Conservation (phyloP, 1,140 invertebrate species). For the Drosophila sulfurigaster region DNA sequence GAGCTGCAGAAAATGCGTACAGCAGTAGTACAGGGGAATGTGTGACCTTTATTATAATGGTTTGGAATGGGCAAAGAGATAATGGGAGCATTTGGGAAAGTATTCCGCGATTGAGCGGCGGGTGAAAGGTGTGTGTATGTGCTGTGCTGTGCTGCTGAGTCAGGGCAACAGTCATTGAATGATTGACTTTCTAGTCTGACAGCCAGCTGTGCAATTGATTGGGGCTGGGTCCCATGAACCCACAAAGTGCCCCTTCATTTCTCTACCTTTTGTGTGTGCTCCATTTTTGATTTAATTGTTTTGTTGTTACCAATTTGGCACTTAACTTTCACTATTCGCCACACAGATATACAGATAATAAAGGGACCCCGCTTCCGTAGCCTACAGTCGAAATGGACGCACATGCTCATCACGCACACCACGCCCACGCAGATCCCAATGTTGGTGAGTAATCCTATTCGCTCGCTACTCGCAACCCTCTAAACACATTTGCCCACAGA, state of each 20-base stretch:
- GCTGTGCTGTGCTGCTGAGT: not conserved
- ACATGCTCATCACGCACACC: constrained; percentile 51
- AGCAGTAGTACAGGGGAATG: constrained; percentile 20
- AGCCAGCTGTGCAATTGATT: constrained; percentile 30
- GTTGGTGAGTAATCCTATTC: constrained; percentile 61
- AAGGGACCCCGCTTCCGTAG: not conserved
- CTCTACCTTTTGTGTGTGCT: not conserved
- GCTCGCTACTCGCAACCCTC: too few relatives aligned
- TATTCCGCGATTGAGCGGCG: constrained; percentile 8
- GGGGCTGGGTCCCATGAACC: constrained; percentile 2
- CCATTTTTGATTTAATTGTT: constrained; percentile 7
- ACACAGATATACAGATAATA: constrained; percentile 18
- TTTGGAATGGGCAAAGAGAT: not conserved
- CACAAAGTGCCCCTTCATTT: not conserved
- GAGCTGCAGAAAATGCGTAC: not conserved
- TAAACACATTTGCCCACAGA: not conserved
- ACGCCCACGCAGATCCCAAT: constrained; percentile 52
- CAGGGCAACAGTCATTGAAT: constrained; percentile 18
- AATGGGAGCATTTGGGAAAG: constrained; percentile 4
- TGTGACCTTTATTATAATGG: constrained; percentile 28
- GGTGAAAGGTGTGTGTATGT: constrained; percentile 37
- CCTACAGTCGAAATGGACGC: constrained; percentile 58
- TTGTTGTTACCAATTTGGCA: constrained; percentile 14
- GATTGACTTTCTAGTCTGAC: constrained; percentile 45
- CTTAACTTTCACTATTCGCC: constrained; percentile 19